Evolutionary conservation across 92 coral and sea anemone genomes (phyloP).

Genomic region (Bergia puertoricense): DNA sequence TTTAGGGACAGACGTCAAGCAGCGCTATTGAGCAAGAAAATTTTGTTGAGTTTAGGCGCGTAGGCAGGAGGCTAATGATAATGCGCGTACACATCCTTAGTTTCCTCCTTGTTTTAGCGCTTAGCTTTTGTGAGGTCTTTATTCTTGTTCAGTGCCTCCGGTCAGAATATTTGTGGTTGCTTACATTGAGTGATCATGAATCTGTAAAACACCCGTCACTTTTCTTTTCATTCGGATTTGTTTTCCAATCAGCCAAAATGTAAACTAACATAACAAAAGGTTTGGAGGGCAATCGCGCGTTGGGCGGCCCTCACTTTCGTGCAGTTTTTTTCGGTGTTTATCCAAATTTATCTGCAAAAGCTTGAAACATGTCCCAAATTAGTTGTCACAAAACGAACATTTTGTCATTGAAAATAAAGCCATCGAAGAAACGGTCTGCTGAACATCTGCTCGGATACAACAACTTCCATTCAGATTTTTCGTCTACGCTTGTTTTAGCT

Average conservation of each 20-base stretch:
- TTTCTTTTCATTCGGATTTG: slow-evolving; percentile 33
- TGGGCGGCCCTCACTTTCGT: slow-evolving; percentile 40
- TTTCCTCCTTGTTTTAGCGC: slow-evolving; percentile 17
- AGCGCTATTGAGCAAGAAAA: slow-evolving; percentile 32
- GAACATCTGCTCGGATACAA: slow-evolving; percentile 15
- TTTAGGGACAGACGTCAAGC: slow-evolving; percentile 38
- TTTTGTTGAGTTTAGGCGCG: slow-evolving; percentile 29
- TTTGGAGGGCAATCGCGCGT: slow-evolving; percentile 22
- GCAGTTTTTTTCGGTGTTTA: slow-evolving; percentile 29
- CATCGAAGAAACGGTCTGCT: background rate
- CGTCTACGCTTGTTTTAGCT: background rate
- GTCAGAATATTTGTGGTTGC: slow-evolving; percentile 30
- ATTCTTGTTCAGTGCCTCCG: slow-evolving; percentile 35
- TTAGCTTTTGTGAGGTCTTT: slow-evolving; percentile 32
- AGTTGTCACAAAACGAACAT: slow-evolving; percentile 16
- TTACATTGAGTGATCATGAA: slow-evolving; percentile 46
- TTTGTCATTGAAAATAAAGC: slow-evolving; percentile 9
- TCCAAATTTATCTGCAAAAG: slow-evolving; percentile 3
- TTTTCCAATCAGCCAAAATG: slow-evolving; percentile 27
- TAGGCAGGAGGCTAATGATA: slow-evolving; percentile 28
- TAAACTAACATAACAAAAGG: slow-evolving; percentile 9
- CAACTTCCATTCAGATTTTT: background rate
- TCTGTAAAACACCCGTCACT: slow-evolving; percentile 44
- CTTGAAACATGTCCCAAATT: background rate
- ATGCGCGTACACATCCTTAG: slow-evolving; percentile 17